phyloP scores from a whole-genome alignment of 1,140 invertebrate genomes.

The Neelides sp. region DNA sequence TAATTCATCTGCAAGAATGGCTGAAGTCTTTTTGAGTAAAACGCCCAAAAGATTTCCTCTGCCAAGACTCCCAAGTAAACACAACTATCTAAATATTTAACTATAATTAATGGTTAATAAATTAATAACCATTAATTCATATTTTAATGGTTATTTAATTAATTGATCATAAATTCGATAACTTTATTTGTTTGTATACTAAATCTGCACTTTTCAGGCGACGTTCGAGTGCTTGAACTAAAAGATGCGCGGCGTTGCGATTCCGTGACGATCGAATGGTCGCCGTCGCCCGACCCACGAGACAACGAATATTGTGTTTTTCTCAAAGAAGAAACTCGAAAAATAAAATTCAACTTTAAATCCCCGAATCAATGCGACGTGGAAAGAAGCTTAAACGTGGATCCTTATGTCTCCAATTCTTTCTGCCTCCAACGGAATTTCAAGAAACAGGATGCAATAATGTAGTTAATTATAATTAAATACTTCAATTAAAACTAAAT shows the following conservation, averaged over 20 bases:
- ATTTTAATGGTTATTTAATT: too few species aligned
- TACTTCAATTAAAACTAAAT: background rate
- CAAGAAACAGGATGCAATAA: conserved; percentile 30
- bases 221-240: too few species aligned
- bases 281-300: conserved; percentile 34
- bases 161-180: too few species aligned
- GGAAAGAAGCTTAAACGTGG: conserved; percentile 36
- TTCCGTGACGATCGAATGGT: conserved; percentile 39
- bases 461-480: conserved; percentile 11
- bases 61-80: conserved; percentile 36
- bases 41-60: conserved; percentile 34
- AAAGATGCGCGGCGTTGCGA: conserved; percentile 33
- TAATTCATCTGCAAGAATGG: conserved; percentile 11
- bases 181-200: too few species aligned
- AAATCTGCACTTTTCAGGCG: background rate
- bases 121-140: background rate
- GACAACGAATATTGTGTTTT: conserved; percentile 36
- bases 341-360: conserved; percentile 21
- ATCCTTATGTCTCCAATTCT: conserved; percentile 34
- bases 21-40: conserved; percentile 26
- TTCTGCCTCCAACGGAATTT: conserved; percentile 36
- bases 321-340: conserved; percentile 31
- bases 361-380: conserved; percentile 39
- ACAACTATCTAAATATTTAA: background rate
- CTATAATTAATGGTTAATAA: background rate